These are phyloP conservation scores for Troides helena DNA, from an alignment of 2,888 invertebrate species.

Conservation along the genomic window DNA sequence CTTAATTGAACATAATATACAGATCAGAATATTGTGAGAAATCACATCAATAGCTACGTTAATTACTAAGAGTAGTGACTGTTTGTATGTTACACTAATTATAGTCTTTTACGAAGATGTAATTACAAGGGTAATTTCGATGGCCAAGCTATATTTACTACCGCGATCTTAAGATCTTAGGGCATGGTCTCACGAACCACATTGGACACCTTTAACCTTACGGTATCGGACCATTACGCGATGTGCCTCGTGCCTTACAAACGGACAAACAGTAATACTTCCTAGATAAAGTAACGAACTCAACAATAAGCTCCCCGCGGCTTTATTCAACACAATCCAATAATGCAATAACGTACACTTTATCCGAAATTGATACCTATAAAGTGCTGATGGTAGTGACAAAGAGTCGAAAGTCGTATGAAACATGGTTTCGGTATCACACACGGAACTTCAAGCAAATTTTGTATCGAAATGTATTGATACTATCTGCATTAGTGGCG, in stretches of 20 bases:
- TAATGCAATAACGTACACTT: slow-evolving; percentile 20
- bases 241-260: slow-evolving; percentile 35
- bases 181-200: slow-evolving; percentile 15
- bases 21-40: no score
- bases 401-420: slow-evolving; percentile 13
- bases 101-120: no score
- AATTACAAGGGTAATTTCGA: no score
- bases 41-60: no score
- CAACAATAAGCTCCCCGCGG: slow-evolving; percentile 46
- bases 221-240: slow-evolving; percentile 23
- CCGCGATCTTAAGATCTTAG: slow-evolving; percentile 4
- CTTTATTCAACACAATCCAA: slow-evolving; percentile 54
- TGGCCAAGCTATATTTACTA: no score
- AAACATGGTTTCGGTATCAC: not conserved
- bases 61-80: no score
- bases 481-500: slow-evolving; percentile 29
- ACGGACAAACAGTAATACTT: slow-evolving; percentile 45
- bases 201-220: slow-evolving; percentile 24
- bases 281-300: slow-evolving; percentile 44
- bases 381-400: not conserved
- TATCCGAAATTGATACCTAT: slow-evolving; percentile 28
- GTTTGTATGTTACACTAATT: no score
- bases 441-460: slow-evolving; percentile 28
- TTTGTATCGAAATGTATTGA: slow-evolving; percentile 32
- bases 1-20: no score